Conservation (phyloP, 2,113 vertebrate genomes). For the Salvelinus fontinalis region DNA sequence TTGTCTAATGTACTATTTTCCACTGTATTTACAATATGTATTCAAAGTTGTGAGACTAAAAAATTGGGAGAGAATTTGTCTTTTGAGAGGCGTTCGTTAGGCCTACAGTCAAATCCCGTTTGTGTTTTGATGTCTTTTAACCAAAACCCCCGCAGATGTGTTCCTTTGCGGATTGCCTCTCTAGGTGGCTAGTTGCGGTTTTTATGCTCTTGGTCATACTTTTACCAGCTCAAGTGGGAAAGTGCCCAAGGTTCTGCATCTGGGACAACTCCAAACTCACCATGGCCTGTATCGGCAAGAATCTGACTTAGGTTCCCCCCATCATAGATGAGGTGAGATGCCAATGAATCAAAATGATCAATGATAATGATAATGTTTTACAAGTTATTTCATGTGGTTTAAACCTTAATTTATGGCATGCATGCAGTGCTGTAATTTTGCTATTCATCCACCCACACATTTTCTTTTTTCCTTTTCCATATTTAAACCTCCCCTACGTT, state of each 20-base stretch:
- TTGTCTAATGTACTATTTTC: no score
- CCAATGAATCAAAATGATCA: constrained; percentile 29
- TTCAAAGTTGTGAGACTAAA: not conserved
- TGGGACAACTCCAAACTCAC: constrained; percentile 80
- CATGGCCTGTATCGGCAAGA: constrained; percentile 79
- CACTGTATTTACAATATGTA: not conserved
- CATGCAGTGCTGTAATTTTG: not conserved
- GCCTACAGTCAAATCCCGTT: not conserved
- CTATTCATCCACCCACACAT: not conserved
- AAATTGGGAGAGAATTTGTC: not conserved
- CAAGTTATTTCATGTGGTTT: not conserved
- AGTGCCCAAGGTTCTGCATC: constrained; percentile 80
- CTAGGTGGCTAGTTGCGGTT: not conserved
- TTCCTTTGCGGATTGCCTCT: not conserved
- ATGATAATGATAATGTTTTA: not conserved
- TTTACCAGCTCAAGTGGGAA: constrained; percentile 20
- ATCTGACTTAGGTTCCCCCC: constrained; percentile 76
- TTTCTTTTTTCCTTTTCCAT: not conserved
- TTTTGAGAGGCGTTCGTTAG: not conserved
- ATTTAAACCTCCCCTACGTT: no score
- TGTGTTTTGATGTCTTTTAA: not conserved
- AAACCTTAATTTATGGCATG: constrained; percentile 35
- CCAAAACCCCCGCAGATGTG: constrained; percentile 43
- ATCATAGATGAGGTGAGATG: constrained; percentile 81
- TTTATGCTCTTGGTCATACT: constrained; percentile 26